Evolutionary conservation across 2,113 vertebrate genomes (phyloP), one percentile per base, ranked within the genome.

Genomic region (Zosterops lateralis): DNA sequence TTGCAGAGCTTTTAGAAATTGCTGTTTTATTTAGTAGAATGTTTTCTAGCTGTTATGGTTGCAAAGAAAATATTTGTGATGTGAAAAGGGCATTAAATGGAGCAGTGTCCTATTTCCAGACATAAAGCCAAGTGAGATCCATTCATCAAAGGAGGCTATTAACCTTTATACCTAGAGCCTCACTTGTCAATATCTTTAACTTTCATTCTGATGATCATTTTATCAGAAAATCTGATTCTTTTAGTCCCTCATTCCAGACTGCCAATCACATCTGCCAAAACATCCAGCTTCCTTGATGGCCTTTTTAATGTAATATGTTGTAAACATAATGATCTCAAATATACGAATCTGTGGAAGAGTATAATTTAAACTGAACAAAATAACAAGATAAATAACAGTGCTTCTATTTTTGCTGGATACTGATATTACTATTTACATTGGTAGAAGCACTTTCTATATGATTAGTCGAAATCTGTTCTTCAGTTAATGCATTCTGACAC

Each of bases 211-310:
- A 73, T 92, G 71, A 96, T 95, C 74, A 87, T 91, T 96, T 87
- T 89, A 96, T 93, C 87, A 92, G 74, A 83, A 93, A 94, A 92
- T 79, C 22, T 68, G 48, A 78, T 95, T 90, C 62, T 93, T 91
- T 87, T 66, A 76, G 58, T 82, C n/a, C 38, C 24, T 84, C 10
- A n/a, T 92, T 87, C 21, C 54, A 93, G 53, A 31, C 48, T 72
- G 84, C 32, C 92, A 85, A 48, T 92, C 80, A 70, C 50, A 73
- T 79, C 70, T 82, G 34, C 56, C 2, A 4, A 79, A 91, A 73
- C 21, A 90, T 14, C 66, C 64, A 82, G 34, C 42, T 74, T 75
- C 91, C 84, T 58, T 79, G 45, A 82, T 87, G 62, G 16, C 16
- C 45, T 74, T 77, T 68, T 82, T 84, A 66, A 79, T 56, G 20